Percentiles rank a stretch among this genome's conserved stretches.
These are phyloP conservation scores for Syngnathus typhle DNA, from an alignment of 2,113 vertebrate genomes.

Conservation along the genomic window DNA sequence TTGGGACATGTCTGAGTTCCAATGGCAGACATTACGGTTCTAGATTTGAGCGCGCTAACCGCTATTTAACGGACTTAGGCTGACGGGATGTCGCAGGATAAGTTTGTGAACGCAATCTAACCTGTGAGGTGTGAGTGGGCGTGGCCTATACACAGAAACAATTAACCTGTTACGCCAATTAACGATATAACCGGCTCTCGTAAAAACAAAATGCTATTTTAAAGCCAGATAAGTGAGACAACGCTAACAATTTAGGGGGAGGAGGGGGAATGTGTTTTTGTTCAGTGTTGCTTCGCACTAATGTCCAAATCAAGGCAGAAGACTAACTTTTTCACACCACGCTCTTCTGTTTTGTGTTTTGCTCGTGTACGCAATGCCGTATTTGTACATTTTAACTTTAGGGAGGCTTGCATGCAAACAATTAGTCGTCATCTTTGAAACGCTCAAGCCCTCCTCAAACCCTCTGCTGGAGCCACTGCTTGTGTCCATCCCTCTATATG, in stretches of 20 bases:
- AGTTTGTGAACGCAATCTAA: not conserved
- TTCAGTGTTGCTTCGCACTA: slow-evolving; percentile 47
- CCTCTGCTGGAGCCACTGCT: slow-evolving; percentile 51
- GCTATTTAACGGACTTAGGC: not conserved
- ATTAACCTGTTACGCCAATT: not conserved
- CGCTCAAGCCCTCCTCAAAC: slow-evolving; percentile 26
- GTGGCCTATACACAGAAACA: not conserved
- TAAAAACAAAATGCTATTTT: not conserved
- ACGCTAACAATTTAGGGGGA: slow-evolving; percentile 5
- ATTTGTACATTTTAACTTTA: not conserved
- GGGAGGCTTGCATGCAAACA: slow-evolving; percentile 33
- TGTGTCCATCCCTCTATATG: slow-evolving; percentile 67
- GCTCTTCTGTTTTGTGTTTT: slow-evolving; percentile 15
- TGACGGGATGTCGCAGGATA: not conserved
- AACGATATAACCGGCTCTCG: not conserved
- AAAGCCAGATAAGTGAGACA: not conserved
- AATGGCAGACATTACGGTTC: not conserved
- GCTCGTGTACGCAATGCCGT: not conserved
- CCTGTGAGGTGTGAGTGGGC: not conserved
- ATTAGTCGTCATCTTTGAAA: slow-evolving; percentile 25
- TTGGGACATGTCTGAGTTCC: slow-evolving; percentile 17
- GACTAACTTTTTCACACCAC: slow-evolving; percentile 44
- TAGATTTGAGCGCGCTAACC: not conserved
- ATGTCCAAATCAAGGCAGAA: slow-evolving; percentile 33
- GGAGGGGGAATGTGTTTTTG: not conserved